These are phyloP conservation scores for Phyllostomus hastatus DNA, from an alignment of 2,113 vertebrate genomes.

Conservation along the genomic window DNA sequence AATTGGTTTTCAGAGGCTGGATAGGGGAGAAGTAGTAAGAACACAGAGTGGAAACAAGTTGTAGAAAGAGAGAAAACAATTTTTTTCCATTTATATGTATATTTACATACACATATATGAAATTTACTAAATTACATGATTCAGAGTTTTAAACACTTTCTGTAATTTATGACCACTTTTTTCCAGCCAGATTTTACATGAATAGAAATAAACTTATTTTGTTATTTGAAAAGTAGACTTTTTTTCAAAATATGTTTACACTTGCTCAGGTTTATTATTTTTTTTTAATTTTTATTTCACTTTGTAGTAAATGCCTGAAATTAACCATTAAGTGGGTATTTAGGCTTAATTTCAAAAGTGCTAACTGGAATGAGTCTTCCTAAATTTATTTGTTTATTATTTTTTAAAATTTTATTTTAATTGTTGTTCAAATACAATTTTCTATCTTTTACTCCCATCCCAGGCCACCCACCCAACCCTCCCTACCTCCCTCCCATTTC, in stretches of 20 bases:
- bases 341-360: background rate
- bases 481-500: too few relatives aligned
- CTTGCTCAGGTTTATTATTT: background rate
- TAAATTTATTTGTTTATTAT: conserved; percentile 5
- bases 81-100: background rate
- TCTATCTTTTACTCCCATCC: too few relatives aligned
- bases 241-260: background rate
- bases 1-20: too few relatives aligned
- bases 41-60: too few relatives aligned
- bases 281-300: background rate
- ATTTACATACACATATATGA: background rate
- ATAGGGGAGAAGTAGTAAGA: too few relatives aligned
- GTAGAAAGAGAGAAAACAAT: too few relatives aligned
- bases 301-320: conserved; percentile 4
- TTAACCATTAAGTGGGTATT: background rate
- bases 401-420: background rate
- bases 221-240: background rate
- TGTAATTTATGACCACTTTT: background rate
- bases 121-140: background rate
- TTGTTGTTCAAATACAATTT: too few relatives aligned
- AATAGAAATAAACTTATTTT: conserved; percentile 9
- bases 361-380: background rate
- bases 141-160: conserved; percentile 4
- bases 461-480: too few relatives aligned
- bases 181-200: background rate